Conservation (phyloP, 2,888 invertebrate species). For the Euphydryas editha region DNA sequence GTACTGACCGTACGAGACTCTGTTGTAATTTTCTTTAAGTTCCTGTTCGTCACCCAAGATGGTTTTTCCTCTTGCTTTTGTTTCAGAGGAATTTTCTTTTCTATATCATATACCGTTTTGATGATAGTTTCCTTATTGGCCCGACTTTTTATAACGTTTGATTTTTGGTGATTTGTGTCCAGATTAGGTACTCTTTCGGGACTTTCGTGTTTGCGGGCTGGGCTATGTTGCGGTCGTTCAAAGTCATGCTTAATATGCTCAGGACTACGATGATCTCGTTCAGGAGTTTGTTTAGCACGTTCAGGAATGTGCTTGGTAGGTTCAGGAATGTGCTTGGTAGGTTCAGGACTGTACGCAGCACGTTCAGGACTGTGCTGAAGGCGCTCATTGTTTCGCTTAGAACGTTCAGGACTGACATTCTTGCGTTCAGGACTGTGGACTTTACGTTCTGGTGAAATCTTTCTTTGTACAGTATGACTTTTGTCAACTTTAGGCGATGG, state of each 20-base stretch:
- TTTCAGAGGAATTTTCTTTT: constrained; percentile 64
- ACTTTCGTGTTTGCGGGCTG: constrained; percentile 31
- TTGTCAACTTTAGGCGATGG: constrained; percentile 62
- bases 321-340: neutral
- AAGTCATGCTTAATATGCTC: neutral
- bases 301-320: neutral
- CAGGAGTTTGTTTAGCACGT: neutral
- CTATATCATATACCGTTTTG: constrained; percentile 62
- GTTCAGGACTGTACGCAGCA: neutral
- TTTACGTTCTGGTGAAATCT: constrained; percentile 40
- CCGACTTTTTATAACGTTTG: constrained; percentile 46
- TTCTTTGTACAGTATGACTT: constrained; percentile 30
- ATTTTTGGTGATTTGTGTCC: constrained; percentile 55
- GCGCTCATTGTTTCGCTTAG: constrained; percentile 44
- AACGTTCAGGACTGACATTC: constrained; percentile 30
- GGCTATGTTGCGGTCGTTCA: constrained; percentile 32
- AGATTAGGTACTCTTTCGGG: constrained; percentile 64
- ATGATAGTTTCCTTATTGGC: constrained; percentile 62
- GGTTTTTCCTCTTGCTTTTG: constrained; percentile 81
- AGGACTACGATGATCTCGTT: neutral
- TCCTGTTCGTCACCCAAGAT: constrained; percentile 85
- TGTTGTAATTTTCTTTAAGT: constrained; percentile 80
- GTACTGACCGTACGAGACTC: constrained; percentile 68
- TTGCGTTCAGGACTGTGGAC: constrained; percentile 31
- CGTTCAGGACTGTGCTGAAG: constrained; percentile 4